Evolutionary conservation across 64 coral and sea anemone species (phyloP).

Genomic region (Porites australiensis): DNA sequence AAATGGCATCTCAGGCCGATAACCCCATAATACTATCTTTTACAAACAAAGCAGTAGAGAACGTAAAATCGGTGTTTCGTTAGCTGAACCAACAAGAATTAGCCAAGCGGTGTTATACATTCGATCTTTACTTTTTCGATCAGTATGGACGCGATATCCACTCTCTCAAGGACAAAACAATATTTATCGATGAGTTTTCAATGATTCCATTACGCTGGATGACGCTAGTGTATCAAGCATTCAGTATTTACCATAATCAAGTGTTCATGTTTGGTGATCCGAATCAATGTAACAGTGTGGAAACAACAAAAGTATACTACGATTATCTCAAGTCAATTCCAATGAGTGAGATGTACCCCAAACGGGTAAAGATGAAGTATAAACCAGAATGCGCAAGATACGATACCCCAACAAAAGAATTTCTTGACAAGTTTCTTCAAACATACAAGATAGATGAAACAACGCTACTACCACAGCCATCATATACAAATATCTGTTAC

Average conservation of each 20-base stretch:
- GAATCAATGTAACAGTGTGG: background rate
- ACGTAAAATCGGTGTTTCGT: background rate
- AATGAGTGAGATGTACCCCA: background rate
- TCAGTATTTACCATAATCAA: background rate
- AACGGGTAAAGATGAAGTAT: too few species aligned
- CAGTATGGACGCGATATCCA: background rate
- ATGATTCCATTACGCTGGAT: conserved; percentile 54
- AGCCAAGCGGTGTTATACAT: conserved; percentile 21
- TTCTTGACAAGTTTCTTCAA: background rate
- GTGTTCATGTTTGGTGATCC: conserved; percentile 24
- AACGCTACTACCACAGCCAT: background rate
- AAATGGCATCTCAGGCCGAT: background rate
- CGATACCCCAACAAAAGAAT: background rate
- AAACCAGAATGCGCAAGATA: background rate
- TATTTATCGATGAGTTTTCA: conserved; percentile 55
- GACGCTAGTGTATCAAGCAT: conserved; percentile 4
- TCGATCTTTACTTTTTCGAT: conserved; percentile 52
- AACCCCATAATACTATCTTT: background rate
- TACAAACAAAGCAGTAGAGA: background rate
- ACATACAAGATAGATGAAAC: background rate
- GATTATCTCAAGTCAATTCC: background rate
- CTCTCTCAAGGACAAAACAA: background rate
- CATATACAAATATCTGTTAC: conserved; percentile 22
- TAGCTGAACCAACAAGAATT: background rate
- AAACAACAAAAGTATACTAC: background rate